These are phyloP conservation scores for Mya arenaria DNA, from an alignment of 1,140 invertebrate species.

Conservation along the genomic window DNA sequence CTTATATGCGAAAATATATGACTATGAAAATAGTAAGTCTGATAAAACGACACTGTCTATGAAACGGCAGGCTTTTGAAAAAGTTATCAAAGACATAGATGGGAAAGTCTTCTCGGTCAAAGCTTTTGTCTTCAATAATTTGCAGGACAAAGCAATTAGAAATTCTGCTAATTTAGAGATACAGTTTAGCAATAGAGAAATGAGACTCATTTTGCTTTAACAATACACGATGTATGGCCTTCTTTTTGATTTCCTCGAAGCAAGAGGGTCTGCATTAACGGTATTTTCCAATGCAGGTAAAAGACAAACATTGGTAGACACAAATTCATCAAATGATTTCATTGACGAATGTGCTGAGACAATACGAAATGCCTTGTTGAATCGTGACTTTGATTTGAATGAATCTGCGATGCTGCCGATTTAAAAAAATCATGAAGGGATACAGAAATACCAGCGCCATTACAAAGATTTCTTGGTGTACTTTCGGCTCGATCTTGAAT, in stretches of 20 bases:
- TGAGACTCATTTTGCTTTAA: neutral
- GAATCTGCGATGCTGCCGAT: constrained; percentile 21
- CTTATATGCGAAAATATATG: neutral
- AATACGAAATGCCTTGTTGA: neutral
- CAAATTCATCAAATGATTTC: neutral
- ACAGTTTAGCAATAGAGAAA: neutral
- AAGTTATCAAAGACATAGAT: neutral
- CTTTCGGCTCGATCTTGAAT: too few relatives aligned
- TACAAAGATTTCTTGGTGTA: neutral
- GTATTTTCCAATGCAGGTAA: neutral
- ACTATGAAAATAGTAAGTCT: neutral
- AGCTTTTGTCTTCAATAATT: neutral
- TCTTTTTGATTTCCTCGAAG: neutral
- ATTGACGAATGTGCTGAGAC: neutral
- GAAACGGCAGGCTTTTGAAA: neutral
- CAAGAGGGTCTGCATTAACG: neutral
- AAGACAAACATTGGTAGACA: neutral
- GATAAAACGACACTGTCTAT: neutral
- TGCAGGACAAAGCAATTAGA: neutral
- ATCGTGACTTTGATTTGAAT: constrained; percentile 1
- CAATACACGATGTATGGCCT: neutral
- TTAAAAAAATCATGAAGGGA: constrained; percentile 4
- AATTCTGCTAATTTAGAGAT: neutral
- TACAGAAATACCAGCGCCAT: neutral
- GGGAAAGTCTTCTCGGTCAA: neutral